Evolutionary conservation across 2,888 invertebrate species (phyloP).

Genomic region (Ochlodes sylvanus): DNA sequence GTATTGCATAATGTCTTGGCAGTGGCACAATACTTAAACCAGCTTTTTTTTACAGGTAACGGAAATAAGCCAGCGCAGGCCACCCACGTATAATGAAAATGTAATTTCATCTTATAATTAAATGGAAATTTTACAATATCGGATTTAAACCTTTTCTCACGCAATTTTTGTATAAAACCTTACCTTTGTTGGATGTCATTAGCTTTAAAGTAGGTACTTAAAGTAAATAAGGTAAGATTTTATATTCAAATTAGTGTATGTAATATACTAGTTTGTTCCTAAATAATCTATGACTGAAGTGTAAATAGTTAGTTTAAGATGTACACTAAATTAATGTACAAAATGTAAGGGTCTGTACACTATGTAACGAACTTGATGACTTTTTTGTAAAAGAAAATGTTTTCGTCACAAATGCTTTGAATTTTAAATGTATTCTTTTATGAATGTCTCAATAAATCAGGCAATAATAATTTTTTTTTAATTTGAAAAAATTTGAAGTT

Average conservation of each 20-base stretch:
- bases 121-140: constrained; percentile 4
- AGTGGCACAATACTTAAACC: constrained; percentile 18
- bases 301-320: constrained; percentile 44
- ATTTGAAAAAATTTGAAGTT: background rate
- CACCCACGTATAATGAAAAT: constrained; percentile 69
- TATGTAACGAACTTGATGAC: constrained; percentile 2
- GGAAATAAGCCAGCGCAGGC: constrained; percentile 68
- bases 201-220: constrained; percentile 2
- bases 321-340: constrained; percentile 29
- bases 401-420: constrained; percentile 10
- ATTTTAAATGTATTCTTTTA: constrained; percentile 9
- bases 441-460: constrained; percentile 11
- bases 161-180: constrained; percentile 17
- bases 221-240: constrained; percentile 20
- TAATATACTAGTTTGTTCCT: constrained; percentile 64
- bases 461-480: background rate
- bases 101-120: constrained; percentile 12
- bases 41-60: constrained; percentile 69
- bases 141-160: constrained; percentile 19
- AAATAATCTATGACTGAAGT: constrained; percentile 57
- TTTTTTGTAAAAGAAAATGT: constrained; percentile 14
- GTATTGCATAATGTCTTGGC: background rate
- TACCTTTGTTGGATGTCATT: constrained; percentile 5
- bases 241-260: constrained; percentile 44
- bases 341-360: constrained; percentile 24